Conservation (phyloP, 2,888 invertebrate genomes). For the Mythimna albipuncta region DNA sequence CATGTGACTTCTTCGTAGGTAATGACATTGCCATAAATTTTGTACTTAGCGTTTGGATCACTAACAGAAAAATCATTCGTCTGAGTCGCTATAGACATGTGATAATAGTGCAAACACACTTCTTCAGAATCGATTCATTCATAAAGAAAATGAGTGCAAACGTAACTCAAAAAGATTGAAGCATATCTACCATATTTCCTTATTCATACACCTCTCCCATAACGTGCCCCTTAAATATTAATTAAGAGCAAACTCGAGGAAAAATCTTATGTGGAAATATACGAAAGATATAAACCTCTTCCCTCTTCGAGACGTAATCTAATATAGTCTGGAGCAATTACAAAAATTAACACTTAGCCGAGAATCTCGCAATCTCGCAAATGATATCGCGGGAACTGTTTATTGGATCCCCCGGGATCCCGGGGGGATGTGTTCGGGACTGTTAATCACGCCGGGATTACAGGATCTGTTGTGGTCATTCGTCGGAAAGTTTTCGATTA, state of each 20-base stretch:
- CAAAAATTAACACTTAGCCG: slow-evolving; percentile 80
- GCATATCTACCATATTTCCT: slow-evolving; percentile 26
- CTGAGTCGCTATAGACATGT: too few relatives aligned
- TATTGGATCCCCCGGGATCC: slow-evolving; percentile 72
- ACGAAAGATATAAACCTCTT: slow-evolving; percentile 21
- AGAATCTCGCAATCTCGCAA: slow-evolving; percentile 78
- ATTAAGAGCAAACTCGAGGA: slow-evolving; percentile 42
- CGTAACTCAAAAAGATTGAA: not conserved
- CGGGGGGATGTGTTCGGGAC: slow-evolving; percentile 68
- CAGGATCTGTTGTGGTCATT: slow-evolving; percentile 63
- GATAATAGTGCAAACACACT: not conserved
- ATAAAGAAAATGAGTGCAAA: slow-evolving; percentile 14
- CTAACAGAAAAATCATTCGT: too few relatives aligned
- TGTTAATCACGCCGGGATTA: slow-evolving; percentile 73
- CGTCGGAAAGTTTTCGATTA: slow-evolving; percentile 60
- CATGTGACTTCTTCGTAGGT: too few relatives aligned
- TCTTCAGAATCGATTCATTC: slow-evolving; percentile 4
- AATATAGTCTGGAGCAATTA: slow-evolving; percentile 73
- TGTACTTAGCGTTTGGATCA: too few relatives aligned
- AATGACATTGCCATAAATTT: too few relatives aligned
- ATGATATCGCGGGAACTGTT: slow-evolving; percentile 75
- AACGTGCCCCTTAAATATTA: slow-evolving; percentile 47
- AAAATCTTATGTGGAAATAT: slow-evolving; percentile 45
- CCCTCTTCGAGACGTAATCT: slow-evolving; percentile 48
- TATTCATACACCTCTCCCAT: slow-evolving; percentile 27